Base-by-base conservation (phyloP, 2,113 vertebrate species). In the Gasterosteus nipponicus region DNA sequence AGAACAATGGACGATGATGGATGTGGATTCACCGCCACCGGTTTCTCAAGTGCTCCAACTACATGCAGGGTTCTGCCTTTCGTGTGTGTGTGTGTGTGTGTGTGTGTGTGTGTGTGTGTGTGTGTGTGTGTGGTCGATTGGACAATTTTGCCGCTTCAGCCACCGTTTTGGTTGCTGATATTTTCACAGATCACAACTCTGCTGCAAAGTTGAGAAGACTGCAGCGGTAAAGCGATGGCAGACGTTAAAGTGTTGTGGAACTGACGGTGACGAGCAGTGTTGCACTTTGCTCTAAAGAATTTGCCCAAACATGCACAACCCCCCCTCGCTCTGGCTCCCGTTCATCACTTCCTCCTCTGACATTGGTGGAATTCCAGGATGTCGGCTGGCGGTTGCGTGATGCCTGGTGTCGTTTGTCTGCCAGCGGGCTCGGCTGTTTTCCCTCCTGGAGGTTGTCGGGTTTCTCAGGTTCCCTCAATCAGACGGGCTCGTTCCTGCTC, bases 301-400 rank as follows among this genome's bases (percentile, higher is more conserved):
- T 72, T 91, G 92, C 70, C 87, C 73, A n/a, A 81, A 82, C 92
- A 86, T 87, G 92, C 78, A 59, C 44, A 29, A n/a, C 58, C 38
- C 35, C 57, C 54, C 53, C 10, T 7, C 47, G 14, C 60, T 42
- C 51, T 16, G 22, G 22, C 78, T 87, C 64, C 75, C 59, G 63
- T 65, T 83, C 82, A 83, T 81, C 81, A 81, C 73, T 90, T 92
- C 83, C 90, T 92, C 46, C 16, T 0, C 69, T 77, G 69, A 81
- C 75, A 86, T 87, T 82, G 71, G 79, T 88, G 77, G 80, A 90
- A 92, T 93, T 92, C 88, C 91, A 89, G 87, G 46, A 78, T 65
- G 58, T 66, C 7, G 4, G 62, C 83, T 85, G 46, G 58, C 67
- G 63, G 85, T 89, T 72, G 81, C 75, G 81, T 80, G 82, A 83